These are phyloP conservation scores for Nephrocerus scutellatus DNA, from an alignment of 2,888 invertebrate genomes.

Conservation along the genomic window DNA sequence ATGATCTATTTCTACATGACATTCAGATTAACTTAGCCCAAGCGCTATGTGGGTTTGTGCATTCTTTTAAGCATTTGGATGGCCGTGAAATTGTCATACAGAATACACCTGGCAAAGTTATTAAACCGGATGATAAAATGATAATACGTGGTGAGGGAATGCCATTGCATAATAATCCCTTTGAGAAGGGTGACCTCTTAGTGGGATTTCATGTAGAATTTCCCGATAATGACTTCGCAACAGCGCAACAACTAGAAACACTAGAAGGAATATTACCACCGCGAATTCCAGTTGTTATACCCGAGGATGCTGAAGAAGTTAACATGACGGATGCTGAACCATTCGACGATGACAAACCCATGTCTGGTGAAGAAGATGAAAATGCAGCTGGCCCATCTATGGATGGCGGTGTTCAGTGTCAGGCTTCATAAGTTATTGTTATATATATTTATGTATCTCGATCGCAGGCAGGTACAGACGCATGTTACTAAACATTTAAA, in stretches of 20 bases:
- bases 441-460: too few relatives aligned
- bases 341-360: slow-evolving; percentile 46
- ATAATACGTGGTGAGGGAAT: slow-evolving; percentile 81
- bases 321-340: slow-evolving; percentile 70
- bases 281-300: slow-evolving; percentile 62
- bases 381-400: slow-evolving; percentile 29
- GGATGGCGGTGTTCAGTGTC: slow-evolving; percentile 38
- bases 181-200: slow-evolving; percentile 79
- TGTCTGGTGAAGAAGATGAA: slow-evolving; percentile 31
- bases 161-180: slow-evolving; percentile 78
- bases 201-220: slow-evolving; percentile 81
- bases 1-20: slow-evolving; percentile 63
- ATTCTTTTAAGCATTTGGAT: slow-evolving; percentile 82
- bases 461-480: too few relatives aligned
- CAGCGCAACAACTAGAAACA: slow-evolving; percentile 57
- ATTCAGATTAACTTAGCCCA: slow-evolving; percentile 75
- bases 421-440: slow-evolving; percentile 40
- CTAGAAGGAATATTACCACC: slow-evolving; percentile 71
- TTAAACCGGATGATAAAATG: slow-evolving; percentile 74
- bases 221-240: slow-evolving; percentile 73
- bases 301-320: slow-evolving; percentile 77
- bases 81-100: slow-evolving; percentile 74
- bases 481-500: too few relatives aligned
- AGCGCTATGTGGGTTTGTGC: slow-evolving; percentile 82
- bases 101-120: slow-evolving; percentile 71